Percentiles rank a stretch among this genome's conserved stretches.
Conservation (phyloP, 2,113 vertebrate genomes). For the Odocoileus hemionus region DNA sequence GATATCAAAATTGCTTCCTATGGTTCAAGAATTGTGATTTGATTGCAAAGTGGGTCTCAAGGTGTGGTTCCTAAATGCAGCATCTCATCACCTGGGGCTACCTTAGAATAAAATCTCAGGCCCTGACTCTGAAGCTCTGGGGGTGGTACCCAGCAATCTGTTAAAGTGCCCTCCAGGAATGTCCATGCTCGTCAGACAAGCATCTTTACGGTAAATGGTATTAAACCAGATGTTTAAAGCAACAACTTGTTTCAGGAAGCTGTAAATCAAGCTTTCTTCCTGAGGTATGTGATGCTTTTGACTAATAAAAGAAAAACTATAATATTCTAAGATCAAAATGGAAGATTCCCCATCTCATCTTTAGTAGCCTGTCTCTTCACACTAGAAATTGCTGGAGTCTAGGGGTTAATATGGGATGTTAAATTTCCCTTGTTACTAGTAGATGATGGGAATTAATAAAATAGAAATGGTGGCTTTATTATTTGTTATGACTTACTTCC, state of each 20-base stretch:
- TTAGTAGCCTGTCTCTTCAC: background rate
- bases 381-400: background rate
- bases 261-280: background rate
- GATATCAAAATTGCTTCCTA: background rate
- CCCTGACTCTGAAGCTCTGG: background rate
- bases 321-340: background rate
- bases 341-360: background rate
- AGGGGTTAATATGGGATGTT: background rate
- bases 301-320: background rate
- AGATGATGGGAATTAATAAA: slow-evolving; percentile 3
- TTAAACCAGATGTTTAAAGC: background rate
- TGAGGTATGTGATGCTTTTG: background rate
- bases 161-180: background rate
- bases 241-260: background rate
- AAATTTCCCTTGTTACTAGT: background rate
- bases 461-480: background rate
- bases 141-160: rapidly evolving
- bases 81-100: background rate
- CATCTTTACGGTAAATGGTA: background rate
- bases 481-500: background rate
- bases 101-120: background rate
- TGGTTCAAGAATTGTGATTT: background rate
- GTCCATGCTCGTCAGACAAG: background rate
- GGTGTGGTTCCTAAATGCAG: background rate
- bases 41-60: background rate